These are phyloP conservation scores for Trematomus loennbergii DNA, from an alignment of 2,113 vertebrate species.

Conservation along the genomic window DNA sequence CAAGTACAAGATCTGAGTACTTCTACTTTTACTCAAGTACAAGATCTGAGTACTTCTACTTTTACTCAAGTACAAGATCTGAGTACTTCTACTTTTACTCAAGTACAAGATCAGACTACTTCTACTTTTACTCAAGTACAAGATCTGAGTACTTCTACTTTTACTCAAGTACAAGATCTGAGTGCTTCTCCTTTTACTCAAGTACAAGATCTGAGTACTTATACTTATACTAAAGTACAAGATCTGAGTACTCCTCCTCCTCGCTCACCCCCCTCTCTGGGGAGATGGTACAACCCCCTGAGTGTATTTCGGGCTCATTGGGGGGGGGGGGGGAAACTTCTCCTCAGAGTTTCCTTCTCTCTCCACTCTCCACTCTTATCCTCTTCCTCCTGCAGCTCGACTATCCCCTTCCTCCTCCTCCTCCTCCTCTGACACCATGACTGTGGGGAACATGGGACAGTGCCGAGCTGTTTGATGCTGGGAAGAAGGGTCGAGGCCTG, in stretches of 20 bases:
- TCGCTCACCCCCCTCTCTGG: slow-evolving; percentile 2
- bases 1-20: too few species aligned
- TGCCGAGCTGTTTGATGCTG: slow-evolving; percentile 88
- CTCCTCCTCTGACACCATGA: slow-evolving; percentile 74
- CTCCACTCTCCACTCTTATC: background rate
- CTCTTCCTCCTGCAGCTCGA: background rate
- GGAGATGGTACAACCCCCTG: slow-evolving; percentile 53
- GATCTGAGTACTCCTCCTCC: background rate
- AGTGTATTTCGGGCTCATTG: slow-evolving; percentile 78
- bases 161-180: too few species aligned
- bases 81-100: too few species aligned
- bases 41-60: too few species aligned
- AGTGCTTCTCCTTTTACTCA: too few species aligned
- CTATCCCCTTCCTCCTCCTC: slow-evolving; percentile 36
- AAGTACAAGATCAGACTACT: too few species aligned
- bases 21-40: too few species aligned
- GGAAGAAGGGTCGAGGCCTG: slow-evolving; percentile 93
- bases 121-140: too few species aligned
- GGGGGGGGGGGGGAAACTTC: slow-evolving; percentile 35
- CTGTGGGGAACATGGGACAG: slow-evolving; percentile 89
- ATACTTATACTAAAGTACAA: too few species aligned
- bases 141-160: too few species aligned
- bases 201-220: too few species aligned
- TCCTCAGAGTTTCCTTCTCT: slow-evolving; percentile 16
- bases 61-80: too few species aligned